Base-by-base conservation (phyloP, 1,140 invertebrate genomes). In the Mylabris phalerata region DNA sequence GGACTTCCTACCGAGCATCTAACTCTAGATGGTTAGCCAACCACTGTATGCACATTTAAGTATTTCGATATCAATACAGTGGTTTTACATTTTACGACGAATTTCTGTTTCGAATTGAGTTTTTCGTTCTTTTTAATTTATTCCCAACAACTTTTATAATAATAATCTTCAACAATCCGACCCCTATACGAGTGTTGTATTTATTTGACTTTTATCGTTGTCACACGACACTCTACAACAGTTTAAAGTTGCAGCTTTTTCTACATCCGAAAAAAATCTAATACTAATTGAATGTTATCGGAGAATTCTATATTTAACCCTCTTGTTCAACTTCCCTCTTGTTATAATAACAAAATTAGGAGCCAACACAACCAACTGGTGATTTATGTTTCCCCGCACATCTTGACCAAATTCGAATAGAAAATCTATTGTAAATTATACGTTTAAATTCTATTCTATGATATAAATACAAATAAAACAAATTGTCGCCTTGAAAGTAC, bases 11-110 rank as follows among this genome's bases (percentile, higher is more conserved):
- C 52, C 44, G 52, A 47, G 27, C 52, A 38, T 11, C 45, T 48
- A 43, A 47, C 52, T 55, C 44, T 47, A 55, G 52, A 46, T 27
- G 44, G 52, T 47, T 40, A 39, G 44, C 52, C 46, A 55, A 55
- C 52, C 52, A 55, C 52, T 44, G 52, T 24, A 40, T 55, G 52
- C 52, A 55, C 52, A 48, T 40, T 25, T 25, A 45, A 38, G 44
- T 55, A 55, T 55, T 55, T 55, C 52, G 47, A 55, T 55, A 46
- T 55, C 52, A 55, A 55, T 55, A 55, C 52, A 26, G 52, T 48
- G 52, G 52, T 55, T 55, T 55, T 44, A 13, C 52, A 55, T 47
- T 44, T 55, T 55, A 55, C 43, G 39, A 44, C 43, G 51, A 55
- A 55, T 55, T 48, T 55, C 46, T 55, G 47, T 41, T 55, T 55